Evolutionary conservation across 2,888 invertebrate species (phyloP), one percentile per base, ranked within the genome.

Genomic region (Caprella mutica): DNA sequence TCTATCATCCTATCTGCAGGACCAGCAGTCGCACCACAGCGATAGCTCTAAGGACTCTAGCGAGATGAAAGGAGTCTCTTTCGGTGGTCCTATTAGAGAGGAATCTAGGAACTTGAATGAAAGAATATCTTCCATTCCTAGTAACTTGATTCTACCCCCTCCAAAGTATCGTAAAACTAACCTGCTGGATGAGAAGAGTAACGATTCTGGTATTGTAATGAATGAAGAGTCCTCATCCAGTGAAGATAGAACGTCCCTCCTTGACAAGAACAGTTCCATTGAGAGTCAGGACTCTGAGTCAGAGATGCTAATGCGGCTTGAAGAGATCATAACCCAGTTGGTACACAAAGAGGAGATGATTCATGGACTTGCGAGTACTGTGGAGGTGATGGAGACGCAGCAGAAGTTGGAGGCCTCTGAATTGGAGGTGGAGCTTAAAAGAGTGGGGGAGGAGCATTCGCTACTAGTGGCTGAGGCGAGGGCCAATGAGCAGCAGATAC

Each of bases 1-100:
- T 48, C 75, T 86, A 17, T 85, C 86, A 71, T 83, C 86, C 1
- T 86, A 86, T 70, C 76, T 86, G 42, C 78, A 77, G 66, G 77
- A 77, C 29, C 58, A 57, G 40, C 51, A 57, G 17, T 42, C 55
- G 35, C 58, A 57, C 39, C 48, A 55, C 19, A 43, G 56, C 30
- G 67, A 65, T n/a, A 24, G 14, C 48, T 48, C 23, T 21, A 26
- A 33, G 38, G 42, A 19, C 40, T 53, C 43, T 12, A 38, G 38
- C 14, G 51, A 52, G 12, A 48, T 55, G 1, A n/a, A n/a, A n/a
- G n/a, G n/a, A n/a, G n/a, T n/a, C n/a, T n/a, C n/a, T n/a, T n/a
- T n/a, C n/a, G n/a, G n/a, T n/a, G n/a, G n/a, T n/a, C n/a, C n/a
- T n/a, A n/a, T n/a, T n/a, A n/a, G n/a, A n/a, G n/a, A n/a, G n/a